Evolutionary conservation across 1,140 invertebrate species (phyloP), one percentile per base, ranked within the genome.

Genomic region (Anoplolepis gracilipes): DNA sequence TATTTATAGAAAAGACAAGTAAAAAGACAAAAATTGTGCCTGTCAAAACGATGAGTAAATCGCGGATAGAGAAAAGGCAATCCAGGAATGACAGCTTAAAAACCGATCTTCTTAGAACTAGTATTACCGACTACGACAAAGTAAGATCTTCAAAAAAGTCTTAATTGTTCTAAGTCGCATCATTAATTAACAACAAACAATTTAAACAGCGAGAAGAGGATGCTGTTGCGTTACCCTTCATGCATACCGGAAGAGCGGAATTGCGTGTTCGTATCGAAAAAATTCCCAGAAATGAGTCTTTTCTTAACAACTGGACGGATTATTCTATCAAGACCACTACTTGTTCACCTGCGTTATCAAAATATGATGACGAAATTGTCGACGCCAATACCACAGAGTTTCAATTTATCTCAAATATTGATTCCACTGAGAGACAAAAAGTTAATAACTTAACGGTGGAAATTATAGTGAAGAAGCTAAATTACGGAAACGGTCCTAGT

Each of bases 181-280:
- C 13, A 19, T 67, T 62, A 65, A 64, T 1, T 13, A 76, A 72
- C 16, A 28, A 69, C 8, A 53, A 16, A 33, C n/a, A 73, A 11
- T 46, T 19, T 16, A 3, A 25, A 25, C 72, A 73, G 28, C n/a
- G 11, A 33, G 8, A 22, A 16, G 13, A 46, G 0, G 36, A 53
- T 8, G 1, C 22, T 16, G 1, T 82, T n/a, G n/a, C 11, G 6
- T 61, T 73, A 73, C 78, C 78, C 8, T 46, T 82, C 1, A 67
- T 73, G 53, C 67, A 82, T 0, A 73, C 55, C 5, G 67, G 78
- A 59, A 82, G 5, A 73, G 36, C 67, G 8, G 53, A 82, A 25
- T 46, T 73, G 7, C 57, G 70, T 36, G 25, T 84, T 30, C 87
- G 87, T 65, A 82, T 79, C 28, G 76, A 78, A 36, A 62, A 36